Evolutionary conservation across 2,888 invertebrate species (phyloP).

Genomic region (Perizoma affinitatum): DNA sequence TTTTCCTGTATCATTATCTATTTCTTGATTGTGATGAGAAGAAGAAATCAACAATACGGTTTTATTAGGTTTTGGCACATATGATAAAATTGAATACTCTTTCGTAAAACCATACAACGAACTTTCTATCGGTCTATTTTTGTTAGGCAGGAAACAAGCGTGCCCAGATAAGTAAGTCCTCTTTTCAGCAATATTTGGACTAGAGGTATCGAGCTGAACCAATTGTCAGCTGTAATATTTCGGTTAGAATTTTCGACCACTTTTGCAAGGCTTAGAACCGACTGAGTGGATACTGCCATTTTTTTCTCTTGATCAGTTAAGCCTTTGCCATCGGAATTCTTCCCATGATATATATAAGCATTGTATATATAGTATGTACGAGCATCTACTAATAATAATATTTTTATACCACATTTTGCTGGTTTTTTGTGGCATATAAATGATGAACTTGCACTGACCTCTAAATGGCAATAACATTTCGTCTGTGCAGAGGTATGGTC

Average conservation of each 20-base stretch:
- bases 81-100: conserved; percentile 20
- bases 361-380: conserved; percentile 29
- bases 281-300: conserved; percentile 31
- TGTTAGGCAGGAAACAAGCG: conserved; percentile 27
- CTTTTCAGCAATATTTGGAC: conserved; percentile 32
- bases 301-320: conserved; percentile 33
- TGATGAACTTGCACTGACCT: conserved; percentile 37
- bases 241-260: conserved; percentile 1
- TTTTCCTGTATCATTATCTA: background rate
- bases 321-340: conserved; percentile 35
- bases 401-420: conserved; percentile 39
- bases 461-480: conserved; percentile 40
- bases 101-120: background rate
- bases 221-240: conserved; percentile 35
- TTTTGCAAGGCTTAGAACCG: conserved; percentile 32
- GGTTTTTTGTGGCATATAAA: conserved; percentile 43
- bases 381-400: conserved; percentile 31
- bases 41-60: conserved; percentile 31
- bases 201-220: conserved; percentile 41
- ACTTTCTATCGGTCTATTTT: conserved; percentile 14
- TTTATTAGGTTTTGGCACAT: conserved; percentile 26
- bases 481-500: conserved; percentile 32
- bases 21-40: conserved; percentile 25
- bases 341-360: conserved; percentile 36
- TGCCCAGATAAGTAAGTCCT: conserved; percentile 37